phyloP scores from a whole-genome alignment of 2,113 vertebrate species.

The Engystomops pustulosus region DNA sequence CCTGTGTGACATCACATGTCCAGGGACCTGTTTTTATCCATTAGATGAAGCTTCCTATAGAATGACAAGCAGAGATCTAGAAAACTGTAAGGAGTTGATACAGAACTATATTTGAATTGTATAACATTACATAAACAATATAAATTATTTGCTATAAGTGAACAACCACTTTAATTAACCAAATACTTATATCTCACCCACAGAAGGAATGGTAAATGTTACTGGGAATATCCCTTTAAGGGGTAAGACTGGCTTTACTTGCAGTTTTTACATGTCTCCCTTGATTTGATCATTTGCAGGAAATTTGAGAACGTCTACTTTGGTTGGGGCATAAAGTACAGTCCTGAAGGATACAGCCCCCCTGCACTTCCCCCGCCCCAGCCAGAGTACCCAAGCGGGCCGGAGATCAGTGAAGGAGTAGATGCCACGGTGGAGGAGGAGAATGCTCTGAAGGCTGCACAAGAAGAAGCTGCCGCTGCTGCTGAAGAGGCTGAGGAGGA shows the following conservation, averaged over 20 bases:
- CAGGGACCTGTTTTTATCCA: too few relatives aligned
- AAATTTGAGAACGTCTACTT: conserved; percentile 91
- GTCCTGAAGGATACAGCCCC: conserved; percentile 76
- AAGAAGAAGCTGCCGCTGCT: conserved; percentile 73
- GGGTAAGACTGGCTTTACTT: background rate
- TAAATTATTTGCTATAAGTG: too few relatives aligned
- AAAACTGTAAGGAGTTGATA: too few relatives aligned
- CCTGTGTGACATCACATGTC: too few relatives aligned
- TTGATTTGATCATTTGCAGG: conserved; percentile 61
- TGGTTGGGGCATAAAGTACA: conserved; percentile 92
- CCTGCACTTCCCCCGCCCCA: conserved; percentile 70
- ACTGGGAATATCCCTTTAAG: too few relatives aligned
- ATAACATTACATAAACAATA: too few relatives aligned
- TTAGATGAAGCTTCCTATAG: too few relatives aligned
- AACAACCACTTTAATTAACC: too few relatives aligned
- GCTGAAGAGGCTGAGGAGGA: conserved; percentile 74
- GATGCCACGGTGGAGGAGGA: conserved; percentile 89
- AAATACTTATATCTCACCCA: too few relatives aligned
- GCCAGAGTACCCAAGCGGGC: conserved; percentile 77
- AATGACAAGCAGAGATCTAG: too few relatives aligned
- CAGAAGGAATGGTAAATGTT: too few relatives aligned
- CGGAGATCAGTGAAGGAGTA: conserved; percentile 79
- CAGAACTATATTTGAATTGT: too few relatives aligned
- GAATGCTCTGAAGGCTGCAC: conserved; percentile 72
- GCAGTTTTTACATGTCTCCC: background rate